Conservation (phyloP, 1,140 invertebrate species). For the Drosophila murphyi region DNA sequence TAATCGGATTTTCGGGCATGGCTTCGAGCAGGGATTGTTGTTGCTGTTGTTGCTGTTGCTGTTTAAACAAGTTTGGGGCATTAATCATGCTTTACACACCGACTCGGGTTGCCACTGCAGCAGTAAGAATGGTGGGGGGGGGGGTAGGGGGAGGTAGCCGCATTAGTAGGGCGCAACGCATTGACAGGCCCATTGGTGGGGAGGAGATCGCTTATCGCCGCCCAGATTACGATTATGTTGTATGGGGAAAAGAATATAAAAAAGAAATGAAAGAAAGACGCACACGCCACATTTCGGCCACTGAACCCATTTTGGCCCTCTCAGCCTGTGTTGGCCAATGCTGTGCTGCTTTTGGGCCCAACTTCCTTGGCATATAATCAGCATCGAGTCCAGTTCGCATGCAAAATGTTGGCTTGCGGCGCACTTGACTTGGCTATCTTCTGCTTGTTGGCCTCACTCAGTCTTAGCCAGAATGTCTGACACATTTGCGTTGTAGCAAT, state of each 20-base stretch:
- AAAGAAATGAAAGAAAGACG: constrained; percentile 7
- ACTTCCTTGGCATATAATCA: constrained; percentile 63
- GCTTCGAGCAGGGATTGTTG: constrained; percentile 59
- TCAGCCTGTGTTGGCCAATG: background rate
- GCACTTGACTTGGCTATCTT: constrained; percentile 1
- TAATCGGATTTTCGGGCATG: constrained; percentile 79
- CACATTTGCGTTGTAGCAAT: constrained; percentile 58
- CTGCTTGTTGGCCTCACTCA: background rate
- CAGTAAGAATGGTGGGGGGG: background rate
- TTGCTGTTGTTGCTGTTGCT: constrained; percentile 34
- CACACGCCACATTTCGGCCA: constrained; percentile 30
- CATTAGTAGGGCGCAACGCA: constrained; percentile 74
- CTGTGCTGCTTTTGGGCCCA: constrained; percentile 20
- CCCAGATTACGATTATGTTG: constrained; percentile 68
- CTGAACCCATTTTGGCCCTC: constrained; percentile 45
- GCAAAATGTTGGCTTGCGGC: constrained; percentile 40
- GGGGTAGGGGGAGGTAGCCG: constrained; percentile 7
- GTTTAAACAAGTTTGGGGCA: constrained; percentile 80
- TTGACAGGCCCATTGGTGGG: constrained; percentile 62
- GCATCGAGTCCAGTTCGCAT: constrained; percentile 29
- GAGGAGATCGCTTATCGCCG: constrained; percentile 71
- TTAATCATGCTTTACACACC: constrained; percentile 77
- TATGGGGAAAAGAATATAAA: constrained; percentile 36
- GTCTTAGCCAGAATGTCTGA: constrained; percentile 43
- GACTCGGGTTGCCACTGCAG: constrained; percentile 3